Percentiles rank a stretch among this genome's conserved stretches.
Conservation (phyloP, 2,888 invertebrate species). For the Pachymerium ferrugineum region DNA sequence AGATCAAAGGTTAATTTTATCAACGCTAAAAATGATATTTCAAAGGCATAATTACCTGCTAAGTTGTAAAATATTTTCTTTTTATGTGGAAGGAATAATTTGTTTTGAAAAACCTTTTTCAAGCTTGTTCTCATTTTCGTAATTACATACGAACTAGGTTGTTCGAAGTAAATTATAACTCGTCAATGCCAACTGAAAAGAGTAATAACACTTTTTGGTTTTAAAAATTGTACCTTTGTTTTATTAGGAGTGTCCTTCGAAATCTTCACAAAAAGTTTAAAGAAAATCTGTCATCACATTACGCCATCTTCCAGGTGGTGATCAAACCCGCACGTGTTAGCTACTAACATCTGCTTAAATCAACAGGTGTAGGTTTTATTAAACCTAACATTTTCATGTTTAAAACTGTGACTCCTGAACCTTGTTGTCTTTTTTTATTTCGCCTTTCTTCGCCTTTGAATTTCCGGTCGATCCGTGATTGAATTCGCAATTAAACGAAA, state of each 20-base stretch:
- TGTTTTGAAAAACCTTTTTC: not conserved
- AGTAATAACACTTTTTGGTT: not conserved
- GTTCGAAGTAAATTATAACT: not conserved
- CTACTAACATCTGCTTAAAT: not conserved
- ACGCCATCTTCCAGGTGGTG: no score
- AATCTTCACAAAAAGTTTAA: no score
- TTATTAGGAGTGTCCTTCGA: no score
- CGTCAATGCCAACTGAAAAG: not conserved
- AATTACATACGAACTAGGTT: not conserved
- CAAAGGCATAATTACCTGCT: no score
- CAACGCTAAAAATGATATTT: no score
- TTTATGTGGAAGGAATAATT: no score
- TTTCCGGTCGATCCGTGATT: not conserved
- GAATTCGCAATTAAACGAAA: constrained; percentile 5
- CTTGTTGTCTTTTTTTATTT: no score
- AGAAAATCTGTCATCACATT: no score
- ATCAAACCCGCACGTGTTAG: not conserved
- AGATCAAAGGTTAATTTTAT: no score
- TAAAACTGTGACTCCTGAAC: no score
- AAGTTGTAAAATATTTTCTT: no score
- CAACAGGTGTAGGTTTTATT: not conserved
- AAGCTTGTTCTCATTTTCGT: not conserved
- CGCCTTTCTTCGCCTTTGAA: no score
- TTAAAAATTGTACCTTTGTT: not conserved
- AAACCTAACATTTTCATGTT: not conserved